Conservation (phyloP, 2,888 invertebrate species). For the Opisthograptis luteolata region DNA sequence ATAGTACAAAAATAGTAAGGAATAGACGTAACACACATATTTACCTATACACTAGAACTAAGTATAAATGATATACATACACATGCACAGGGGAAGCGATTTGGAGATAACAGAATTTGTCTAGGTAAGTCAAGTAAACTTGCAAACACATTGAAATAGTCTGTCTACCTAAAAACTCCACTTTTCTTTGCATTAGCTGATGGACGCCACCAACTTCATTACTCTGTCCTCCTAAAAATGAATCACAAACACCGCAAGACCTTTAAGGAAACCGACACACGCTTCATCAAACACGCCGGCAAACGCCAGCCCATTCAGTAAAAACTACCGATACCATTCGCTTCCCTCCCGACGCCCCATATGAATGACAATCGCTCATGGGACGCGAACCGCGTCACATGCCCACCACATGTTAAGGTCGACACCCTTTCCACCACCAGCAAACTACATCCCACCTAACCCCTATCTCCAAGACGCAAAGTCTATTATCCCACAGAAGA, state of each 20-base stretch:
- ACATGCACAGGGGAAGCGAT: too few relatives aligned
- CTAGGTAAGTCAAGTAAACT: too few relatives aligned
- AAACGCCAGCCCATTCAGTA: conserved; percentile 16
- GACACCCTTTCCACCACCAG: conserved; percentile 36
- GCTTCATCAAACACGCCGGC: conserved; percentile 13
- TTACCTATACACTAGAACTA: too few relatives aligned
- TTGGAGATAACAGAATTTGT: too few relatives aligned
- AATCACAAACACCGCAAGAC: background rate
- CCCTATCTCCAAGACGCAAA: conserved; percentile 14
- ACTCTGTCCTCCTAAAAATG: background rate
- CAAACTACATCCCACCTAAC: background rate
- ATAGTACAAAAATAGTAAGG: too few relatives aligned
- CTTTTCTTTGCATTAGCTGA: too few relatives aligned
- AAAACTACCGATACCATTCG: conserved; percentile 10
- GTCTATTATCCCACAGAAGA: conserved; percentile 9
- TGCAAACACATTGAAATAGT: too few relatives aligned
- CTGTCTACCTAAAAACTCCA: too few relatives aligned
- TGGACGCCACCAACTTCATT: too few relatives aligned
- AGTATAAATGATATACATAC: too few relatives aligned
- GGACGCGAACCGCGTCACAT: conserved; percentile 32
- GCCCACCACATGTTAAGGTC: conserved; percentile 43
- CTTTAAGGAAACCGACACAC: background rate
- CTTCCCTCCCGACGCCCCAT: conserved; percentile 11
- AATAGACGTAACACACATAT: too few relatives aligned
- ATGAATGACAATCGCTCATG: conserved; percentile 36